Conservation (phyloP, 1,140 invertebrate genomes). For the Zaprionus ornatus region DNA sequence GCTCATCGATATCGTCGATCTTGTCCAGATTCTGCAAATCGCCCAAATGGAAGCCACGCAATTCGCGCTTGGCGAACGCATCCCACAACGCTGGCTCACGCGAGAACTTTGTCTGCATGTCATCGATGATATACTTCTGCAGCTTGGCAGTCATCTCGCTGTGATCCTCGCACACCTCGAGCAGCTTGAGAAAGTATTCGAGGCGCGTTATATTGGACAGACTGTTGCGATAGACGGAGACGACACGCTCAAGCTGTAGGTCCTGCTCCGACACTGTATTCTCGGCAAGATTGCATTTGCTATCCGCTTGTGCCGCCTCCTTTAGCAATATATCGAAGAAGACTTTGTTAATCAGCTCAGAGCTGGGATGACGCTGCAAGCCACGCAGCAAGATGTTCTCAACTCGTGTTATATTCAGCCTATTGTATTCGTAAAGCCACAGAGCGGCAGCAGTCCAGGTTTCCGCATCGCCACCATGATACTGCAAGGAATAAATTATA, state of each 20-base stretch:
- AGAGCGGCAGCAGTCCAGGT: slow-evolving; percentile 69
- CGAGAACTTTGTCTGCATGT: slow-evolving; percentile 68
- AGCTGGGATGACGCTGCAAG: slow-evolving; percentile 67
- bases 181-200: slow-evolving; percentile 66
- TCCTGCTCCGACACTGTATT: slow-evolving; percentile 67
- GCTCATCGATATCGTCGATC: slow-evolving; percentile 26
- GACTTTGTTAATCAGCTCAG: slow-evolving; percentile 60
- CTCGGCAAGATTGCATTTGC: slow-evolving; percentile 43
- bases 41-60: slow-evolving; percentile 63
- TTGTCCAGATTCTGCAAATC: slow-evolving; percentile 54
- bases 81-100: slow-evolving; percentile 72
- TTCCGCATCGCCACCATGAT: slow-evolving; percentile 64
- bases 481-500: slow-evolving; percentile 42
- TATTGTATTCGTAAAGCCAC: slow-evolving; percentile 73
- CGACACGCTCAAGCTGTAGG: slow-evolving; percentile 66
- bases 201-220: slow-evolving; percentile 62
- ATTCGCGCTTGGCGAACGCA: slow-evolving; percentile 69
- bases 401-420: slow-evolving; percentile 55
- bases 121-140: slow-evolving; percentile 65
- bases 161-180: slow-evolving; percentile 65
- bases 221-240: slow-evolving; percentile 68
- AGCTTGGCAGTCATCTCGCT: slow-evolving; percentile 56
- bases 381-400: slow-evolving; percentile 71
- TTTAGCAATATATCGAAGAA: slow-evolving; percentile 72
- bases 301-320: slow-evolving; percentile 54